These are phyloP conservation scores for Hyposoter dolosus DNA, from an alignment of 2,888 invertebrate genomes.

Conservation along the genomic window DNA sequence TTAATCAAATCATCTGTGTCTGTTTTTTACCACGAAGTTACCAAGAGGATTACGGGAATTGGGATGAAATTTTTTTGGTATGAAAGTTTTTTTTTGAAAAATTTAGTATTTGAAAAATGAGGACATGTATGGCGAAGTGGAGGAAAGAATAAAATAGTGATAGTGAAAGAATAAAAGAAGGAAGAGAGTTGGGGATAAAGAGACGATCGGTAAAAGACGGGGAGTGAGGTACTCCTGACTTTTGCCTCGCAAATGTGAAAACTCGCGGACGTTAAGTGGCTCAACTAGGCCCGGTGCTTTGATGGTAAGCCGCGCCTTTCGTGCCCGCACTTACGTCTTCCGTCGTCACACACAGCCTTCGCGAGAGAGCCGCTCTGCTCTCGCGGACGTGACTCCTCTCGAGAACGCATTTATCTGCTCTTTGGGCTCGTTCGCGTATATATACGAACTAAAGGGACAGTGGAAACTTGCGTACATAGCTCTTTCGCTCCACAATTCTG, in stretches of 20 bases:
- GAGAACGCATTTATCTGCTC: constrained; percentile 63
- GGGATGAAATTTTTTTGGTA: not conserved
- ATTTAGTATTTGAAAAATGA: not conserved
- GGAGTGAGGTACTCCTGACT: constrained; percentile 75
- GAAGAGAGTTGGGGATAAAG: constrained; percentile 36
- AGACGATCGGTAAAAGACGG: constrained; percentile 35
- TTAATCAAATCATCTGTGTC: no score
- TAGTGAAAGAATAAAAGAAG: constrained; percentile 1
- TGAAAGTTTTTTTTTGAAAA: constrained; percentile 13
- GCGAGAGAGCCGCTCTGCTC: constrained; percentile 60
- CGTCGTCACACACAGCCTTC: constrained; percentile 37
- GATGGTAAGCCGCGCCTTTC: constrained; percentile 78
- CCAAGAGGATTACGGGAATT: not conserved
- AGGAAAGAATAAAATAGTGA: no score
- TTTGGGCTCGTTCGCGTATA: constrained; percentile 67
- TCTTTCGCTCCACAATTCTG: constrained; percentile 54
- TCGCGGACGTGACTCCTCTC: constrained; percentile 61
- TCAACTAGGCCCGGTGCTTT: constrained; percentile 83
- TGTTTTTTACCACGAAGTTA: not conserved
- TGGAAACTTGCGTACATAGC: constrained; percentile 60
- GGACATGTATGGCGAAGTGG: not conserved
- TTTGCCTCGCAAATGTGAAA: constrained; percentile 85
- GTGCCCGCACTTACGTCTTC: constrained; percentile 54
- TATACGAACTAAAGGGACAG: constrained; percentile 54
- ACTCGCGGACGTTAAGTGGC: constrained; percentile 84